Conservation (phyloP, 2,797 vertebrate species). For the Tamandua tetradactyla region DNA sequence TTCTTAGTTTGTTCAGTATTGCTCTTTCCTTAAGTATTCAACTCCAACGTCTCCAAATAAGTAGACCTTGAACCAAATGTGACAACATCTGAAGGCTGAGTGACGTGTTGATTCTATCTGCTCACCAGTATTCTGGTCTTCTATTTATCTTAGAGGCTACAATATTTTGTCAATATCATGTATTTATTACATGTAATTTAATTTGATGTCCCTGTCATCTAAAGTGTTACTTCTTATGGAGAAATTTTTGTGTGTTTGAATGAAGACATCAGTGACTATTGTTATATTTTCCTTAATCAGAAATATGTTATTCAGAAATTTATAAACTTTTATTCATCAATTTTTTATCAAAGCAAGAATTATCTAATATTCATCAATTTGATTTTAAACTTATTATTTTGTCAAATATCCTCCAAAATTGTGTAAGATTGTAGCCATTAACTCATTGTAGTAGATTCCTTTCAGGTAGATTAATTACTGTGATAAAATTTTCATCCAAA, state of each 20-base stretch:
- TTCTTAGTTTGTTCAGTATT: not conserved
- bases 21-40: not conserved
- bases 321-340: not conserved
- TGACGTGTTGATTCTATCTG: not conserved
- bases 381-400: not conserved
- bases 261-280: not conserved
- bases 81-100: not conserved
- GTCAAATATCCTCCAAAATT: not conserved
- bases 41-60: not conserved
- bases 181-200: not conserved
- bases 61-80: not conserved
- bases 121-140: not conserved
- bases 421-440: not conserved
- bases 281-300: not conserved
- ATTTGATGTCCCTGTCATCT: not conserved
- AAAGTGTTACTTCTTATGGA: not conserved
- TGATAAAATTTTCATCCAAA: not conserved
- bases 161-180: not conserved
- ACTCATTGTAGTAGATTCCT: not conserved
- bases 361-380: not conserved
- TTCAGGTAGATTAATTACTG: not conserved
- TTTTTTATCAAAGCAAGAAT: too few species aligned
- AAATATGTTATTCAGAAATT: not conserved
- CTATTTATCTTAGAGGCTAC: not conserved
- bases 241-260: not conserved